phyloP scores from a whole-genome alignment of 2,888 invertebrate species.

The Rotaria magnacalcarata region DNA sequence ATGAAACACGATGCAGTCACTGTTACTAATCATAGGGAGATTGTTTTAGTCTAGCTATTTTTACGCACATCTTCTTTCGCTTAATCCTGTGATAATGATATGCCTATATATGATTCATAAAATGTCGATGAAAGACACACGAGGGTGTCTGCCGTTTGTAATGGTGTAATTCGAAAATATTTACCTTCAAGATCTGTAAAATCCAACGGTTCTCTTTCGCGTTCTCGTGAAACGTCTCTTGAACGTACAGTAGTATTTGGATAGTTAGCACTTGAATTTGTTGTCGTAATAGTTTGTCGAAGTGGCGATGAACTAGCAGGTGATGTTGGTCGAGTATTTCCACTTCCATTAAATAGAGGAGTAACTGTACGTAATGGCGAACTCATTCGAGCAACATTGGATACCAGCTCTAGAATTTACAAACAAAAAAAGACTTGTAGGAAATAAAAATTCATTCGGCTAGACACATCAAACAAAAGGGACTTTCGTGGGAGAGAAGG shows the following conservation, averaged over 20 bases:
- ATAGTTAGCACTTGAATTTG: neutral
- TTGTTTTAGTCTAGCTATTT: too few relatives aligned
- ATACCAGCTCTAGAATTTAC: neutral
- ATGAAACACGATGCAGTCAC: too few relatives aligned
- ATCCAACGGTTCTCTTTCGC: conserved; percentile 25
- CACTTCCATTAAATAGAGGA: neutral
- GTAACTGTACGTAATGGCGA: neutral
- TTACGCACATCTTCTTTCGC: too few relatives aligned
- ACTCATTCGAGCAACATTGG: neutral
- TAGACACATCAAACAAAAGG: neutral
- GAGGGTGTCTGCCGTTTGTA: too few relatives aligned
- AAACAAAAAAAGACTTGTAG: neutral
- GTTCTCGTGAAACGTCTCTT: neutral
- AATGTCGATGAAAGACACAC: too few relatives aligned
- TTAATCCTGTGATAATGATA: too few relatives aligned
- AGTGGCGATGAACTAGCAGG: conserved; percentile 2
- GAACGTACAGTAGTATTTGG: neutral
- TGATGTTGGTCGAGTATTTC: conserved; percentile 20
- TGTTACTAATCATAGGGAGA: too few relatives aligned
- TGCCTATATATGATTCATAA: too few relatives aligned
- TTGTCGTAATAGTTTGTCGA: neutral
- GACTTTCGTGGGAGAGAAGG: neutral
- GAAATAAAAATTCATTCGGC: neutral
- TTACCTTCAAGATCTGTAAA: conserved; percentile 19
- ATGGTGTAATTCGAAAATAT: too few relatives aligned